Percentiles rank a stretch among this genome's conserved stretches.
Conservation (phyloP, 2,888 invertebrate genomes). For the Dyspetes luteomarginatus region DNA sequence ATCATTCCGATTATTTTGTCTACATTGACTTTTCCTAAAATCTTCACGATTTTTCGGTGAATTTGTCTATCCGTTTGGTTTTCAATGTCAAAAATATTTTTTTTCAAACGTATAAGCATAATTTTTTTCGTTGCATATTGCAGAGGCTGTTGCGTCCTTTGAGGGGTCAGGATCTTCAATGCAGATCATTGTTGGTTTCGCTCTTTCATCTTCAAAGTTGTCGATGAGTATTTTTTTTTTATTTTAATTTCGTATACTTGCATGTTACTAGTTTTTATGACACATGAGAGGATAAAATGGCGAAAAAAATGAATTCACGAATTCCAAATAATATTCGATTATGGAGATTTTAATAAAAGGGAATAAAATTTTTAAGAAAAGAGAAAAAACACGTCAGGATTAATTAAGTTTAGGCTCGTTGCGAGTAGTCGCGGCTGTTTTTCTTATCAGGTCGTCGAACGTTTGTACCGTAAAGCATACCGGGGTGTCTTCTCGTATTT, state of each 20-base stretch:
- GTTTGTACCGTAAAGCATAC: conserved; percentile 76
- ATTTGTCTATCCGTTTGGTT: conserved; percentile 83
- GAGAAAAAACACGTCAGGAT: neutral
- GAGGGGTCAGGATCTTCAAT: conserved; percentile 71
- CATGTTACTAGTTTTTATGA: conserved; percentile 23
- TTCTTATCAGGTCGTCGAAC: conserved; percentile 22
- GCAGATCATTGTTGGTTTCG: conserved; percentile 70
- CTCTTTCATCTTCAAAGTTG: conserved; percentile 71
- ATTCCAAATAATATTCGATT: neutral
- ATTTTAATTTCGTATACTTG: neutral
- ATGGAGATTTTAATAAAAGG: too few species aligned
- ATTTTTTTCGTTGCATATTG: conserved; percentile 41
- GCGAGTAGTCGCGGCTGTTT: neutral
- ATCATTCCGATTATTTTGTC: conserved; percentile 11
- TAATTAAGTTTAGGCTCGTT: conserved; percentile 10
- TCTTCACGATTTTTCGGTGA: conserved; percentile 71
- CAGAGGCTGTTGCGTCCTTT: conserved; percentile 58
- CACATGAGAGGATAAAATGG: neutral
- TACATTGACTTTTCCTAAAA: conserved; percentile 34
- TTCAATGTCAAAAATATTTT: conserved; percentile 51
- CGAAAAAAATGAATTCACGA: neutral
- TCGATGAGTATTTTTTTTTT: conserved; percentile 47
- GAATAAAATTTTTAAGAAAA: neutral
- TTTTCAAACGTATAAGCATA: too few species aligned
- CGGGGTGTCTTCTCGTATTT: conserved; percentile 77